Evolutionary conservation across 2,888 invertebrate species (phyloP).

Genomic region (Rugalucina vietnamica): DNA sequence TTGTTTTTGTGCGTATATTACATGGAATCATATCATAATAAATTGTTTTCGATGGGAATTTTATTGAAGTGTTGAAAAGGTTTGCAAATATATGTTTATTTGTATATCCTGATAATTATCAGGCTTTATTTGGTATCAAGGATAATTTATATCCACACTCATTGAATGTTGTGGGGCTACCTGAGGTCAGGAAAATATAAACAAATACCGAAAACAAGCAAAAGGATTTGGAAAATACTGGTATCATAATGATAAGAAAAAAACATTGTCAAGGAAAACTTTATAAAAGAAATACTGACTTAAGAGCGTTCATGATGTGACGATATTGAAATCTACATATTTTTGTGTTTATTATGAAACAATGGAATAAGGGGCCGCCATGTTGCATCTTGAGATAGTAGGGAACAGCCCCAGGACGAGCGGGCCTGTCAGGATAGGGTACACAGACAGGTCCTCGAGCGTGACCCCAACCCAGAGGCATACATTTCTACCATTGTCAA

Average conservation of each 20-base stretch:
- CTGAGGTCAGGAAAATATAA: conserved; percentile 2
- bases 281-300: too few relatives aligned
- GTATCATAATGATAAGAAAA: not conserved
- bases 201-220: not conserved
- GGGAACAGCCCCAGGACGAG: conserved; percentile 63
- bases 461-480: conserved; percentile 59
- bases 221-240: not conserved
- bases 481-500: conserved; percentile 52
- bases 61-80: not conserved
- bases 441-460: conserved; percentile 56
- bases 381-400: conserved; percentile 65
- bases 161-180: conserved; percentile 2
- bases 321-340: too few relatives aligned
- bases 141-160: not conserved
- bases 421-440: conserved; percentile 59
- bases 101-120: too few relatives aligned
- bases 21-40: not conserved
- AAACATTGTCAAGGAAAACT: too few relatives aligned
- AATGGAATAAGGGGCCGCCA: conserved; percentile 21
- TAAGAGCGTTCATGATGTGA: too few relatives aligned
- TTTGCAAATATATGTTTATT: not conserved
- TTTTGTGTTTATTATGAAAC: too few relatives aligned
- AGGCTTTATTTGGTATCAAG: conserved; percentile 4
- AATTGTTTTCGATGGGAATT: conserved; percentile 1
- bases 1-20: not conserved